Percentiles rank a stretch among this genome's conserved stretches.
phyloP scores from a whole-genome alignment of 2,797 vertebrate genomes.

The Syncerus caffer region DNA sequence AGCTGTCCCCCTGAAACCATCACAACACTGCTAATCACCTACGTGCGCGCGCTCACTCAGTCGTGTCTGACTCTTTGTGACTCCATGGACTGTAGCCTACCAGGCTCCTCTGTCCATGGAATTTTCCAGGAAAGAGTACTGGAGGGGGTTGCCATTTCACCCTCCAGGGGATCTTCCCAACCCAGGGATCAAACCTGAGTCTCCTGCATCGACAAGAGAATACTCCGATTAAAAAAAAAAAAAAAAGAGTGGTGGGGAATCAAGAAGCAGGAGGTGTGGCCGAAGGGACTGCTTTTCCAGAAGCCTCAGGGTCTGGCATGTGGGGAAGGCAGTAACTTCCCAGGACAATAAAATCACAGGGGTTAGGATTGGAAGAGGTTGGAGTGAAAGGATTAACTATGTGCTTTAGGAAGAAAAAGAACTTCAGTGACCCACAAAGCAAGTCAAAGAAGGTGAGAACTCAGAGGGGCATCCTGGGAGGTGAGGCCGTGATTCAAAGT shows the following conservation, averaged over 20 bases:
- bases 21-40: background rate
- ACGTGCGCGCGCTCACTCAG: background rate
- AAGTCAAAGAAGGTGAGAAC: background rate
- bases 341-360: background rate
- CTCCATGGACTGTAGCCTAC: background rate
- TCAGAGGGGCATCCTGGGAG: background rate
- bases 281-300: background rate
- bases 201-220: background rate
- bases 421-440: background rate
- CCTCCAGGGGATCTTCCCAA: background rate
- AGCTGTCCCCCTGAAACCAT: background rate
- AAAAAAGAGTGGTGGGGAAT: background rate
- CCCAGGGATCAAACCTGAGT: background rate
- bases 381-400: background rate
- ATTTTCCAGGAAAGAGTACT: background rate
- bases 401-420: slow-evolving; percentile 3
- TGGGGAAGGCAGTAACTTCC: slow-evolving; percentile 4
- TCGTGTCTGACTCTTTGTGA: accelerated
- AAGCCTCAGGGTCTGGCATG: background rate
- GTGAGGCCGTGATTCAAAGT: background rate
- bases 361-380: background rate
- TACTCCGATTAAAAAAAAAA: background rate
- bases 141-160: background rate
- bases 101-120: background rate
- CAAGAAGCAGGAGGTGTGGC: background rate